Evolutionary conservation across 2,797 vertebrate species (phyloP), one percentile per base, ranked within the genome.

Genomic region (Chromis chromis): DNA sequence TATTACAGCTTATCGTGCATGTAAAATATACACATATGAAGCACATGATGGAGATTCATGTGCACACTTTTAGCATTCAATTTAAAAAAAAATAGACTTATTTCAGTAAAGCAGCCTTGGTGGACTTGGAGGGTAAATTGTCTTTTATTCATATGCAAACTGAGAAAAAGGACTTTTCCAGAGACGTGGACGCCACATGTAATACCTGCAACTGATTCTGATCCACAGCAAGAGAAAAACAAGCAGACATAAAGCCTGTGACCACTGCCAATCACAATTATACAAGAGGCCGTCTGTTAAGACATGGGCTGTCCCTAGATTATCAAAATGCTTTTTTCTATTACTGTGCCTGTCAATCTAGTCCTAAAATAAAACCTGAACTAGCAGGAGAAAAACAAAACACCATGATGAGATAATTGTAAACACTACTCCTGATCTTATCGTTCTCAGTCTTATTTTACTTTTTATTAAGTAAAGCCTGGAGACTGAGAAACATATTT

Each of bases 201-300:
- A 39, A 39, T 22, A 42, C 63, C 48, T 46, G 60, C 63, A 14
- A 61, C 40, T 19, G 2, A 58, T 55, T 44, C 11, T 52, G 12
- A 52, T 13, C n/a, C 46, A 65, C 33, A n/a, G 10, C 8, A 24
- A 58, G 22, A 61, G 53, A 55, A 69, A 49, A 60, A 21, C 24
- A 28, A 40, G 3, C 19, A 72, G 50, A 72, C 70, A 52, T 22
- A 28, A 46, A 65, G 16, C 13, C 57, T 63, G 33, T 46, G 42
- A 56, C 8, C 13, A 58, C 1, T 79, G 71, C 39, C 36, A 68
- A 68, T 86, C 68, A 75, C 60, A 85, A 72, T 85, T 83, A 81
- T 17, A 66, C 40, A 80, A 62, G 70, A 61, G 28, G 27, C 36
- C 58, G 33, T 55, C 49, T 65, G 48, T 54, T 55, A 76, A 24